These are phyloP conservation scores for Pyrocephalus nanus DNA, from an alignment of 2,797 vertebrate genomes.

Conservation along the genomic window DNA sequence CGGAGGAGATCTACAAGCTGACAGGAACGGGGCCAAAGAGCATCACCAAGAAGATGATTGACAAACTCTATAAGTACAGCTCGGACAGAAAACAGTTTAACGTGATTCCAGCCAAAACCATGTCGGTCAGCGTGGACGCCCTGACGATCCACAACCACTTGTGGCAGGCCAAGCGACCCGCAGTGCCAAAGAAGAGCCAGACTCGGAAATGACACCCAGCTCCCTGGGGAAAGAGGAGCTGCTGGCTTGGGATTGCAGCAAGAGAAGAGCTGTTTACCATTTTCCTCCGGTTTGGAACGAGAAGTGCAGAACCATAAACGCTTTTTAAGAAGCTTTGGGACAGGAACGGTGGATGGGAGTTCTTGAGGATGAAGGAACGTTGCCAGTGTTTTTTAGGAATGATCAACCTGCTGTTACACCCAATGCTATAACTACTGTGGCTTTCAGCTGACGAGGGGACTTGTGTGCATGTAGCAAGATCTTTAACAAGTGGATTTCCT, in stretches of 20 bases:
- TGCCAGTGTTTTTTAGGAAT: constrained; percentile 47
- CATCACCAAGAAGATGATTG: constrained; percentile 98
- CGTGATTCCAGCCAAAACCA: constrained; percentile 95
- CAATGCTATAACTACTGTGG: constrained; percentile 34
- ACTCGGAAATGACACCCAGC: constrained; percentile 81
- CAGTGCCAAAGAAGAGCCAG: constrained; percentile 89
- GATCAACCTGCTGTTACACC: constrained; percentile 47
- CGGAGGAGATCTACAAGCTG: constrained; percentile 92
- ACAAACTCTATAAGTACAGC: constrained; percentile 98
- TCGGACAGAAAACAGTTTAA: constrained; percentile 97
- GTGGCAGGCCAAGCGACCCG: constrained; percentile 92
- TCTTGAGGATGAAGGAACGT: not conserved
- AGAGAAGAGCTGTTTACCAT: constrained; percentile 49
- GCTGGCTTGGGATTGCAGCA: constrained; percentile 48
- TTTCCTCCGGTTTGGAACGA: constrained; percentile 53
- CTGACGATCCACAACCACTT: constrained; percentile 96
- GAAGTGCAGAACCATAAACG: constrained; percentile 53
- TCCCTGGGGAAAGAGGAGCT: not conserved
- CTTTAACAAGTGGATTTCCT: constrained; percentile 75
- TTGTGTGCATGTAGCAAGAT: constrained; percentile 78
- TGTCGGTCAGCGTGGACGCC: constrained; percentile 96
- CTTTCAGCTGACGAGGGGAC: constrained; percentile 61
- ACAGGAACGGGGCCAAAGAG: constrained; percentile 93
- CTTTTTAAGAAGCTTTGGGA: constrained; percentile 56
- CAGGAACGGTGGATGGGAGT: not conserved